Percentiles rank a stretch among this genome's conserved stretches.
These are phyloP conservation scores for Mycetomoellerius zeteki DNA, from an alignment of 1,140 invertebrate genomes.

Conservation along the genomic window DNA sequence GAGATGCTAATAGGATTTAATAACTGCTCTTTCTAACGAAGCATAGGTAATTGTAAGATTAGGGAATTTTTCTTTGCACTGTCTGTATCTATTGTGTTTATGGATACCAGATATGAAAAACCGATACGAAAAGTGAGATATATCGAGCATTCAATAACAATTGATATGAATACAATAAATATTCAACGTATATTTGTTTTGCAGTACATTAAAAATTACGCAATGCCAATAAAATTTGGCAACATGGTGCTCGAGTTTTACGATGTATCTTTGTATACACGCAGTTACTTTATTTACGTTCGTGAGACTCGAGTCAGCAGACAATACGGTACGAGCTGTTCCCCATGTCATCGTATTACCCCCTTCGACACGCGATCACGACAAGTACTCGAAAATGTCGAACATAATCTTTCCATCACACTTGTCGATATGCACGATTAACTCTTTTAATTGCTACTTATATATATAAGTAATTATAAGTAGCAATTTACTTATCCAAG, in stretches of 20 bases:
- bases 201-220: background rate
- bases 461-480: background rate
- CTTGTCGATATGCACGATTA: background rate
- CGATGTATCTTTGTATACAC: background rate
- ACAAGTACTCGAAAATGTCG: background rate
- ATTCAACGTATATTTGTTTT: background rate
- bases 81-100: no score
- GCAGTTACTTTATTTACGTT: background rate
- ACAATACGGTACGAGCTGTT: background rate
- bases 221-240: background rate
- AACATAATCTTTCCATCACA: background rate
- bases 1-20: no score
- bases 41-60: no score
- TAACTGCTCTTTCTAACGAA: no score
- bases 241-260: background rate
- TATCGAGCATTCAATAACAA: background rate
- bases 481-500: background rate
- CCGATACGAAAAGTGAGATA: background rate
- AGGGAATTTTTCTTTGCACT: no score
- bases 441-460: conserved; percentile 6
- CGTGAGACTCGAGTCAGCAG: background rate
- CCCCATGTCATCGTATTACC: background rate
- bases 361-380: background rate
- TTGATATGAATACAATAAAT: background rate
- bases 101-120: background rate